Base-by-base conservation (phyloP, 2,888 invertebrate species). In the Melangyna quadrimaculata region DNA sequence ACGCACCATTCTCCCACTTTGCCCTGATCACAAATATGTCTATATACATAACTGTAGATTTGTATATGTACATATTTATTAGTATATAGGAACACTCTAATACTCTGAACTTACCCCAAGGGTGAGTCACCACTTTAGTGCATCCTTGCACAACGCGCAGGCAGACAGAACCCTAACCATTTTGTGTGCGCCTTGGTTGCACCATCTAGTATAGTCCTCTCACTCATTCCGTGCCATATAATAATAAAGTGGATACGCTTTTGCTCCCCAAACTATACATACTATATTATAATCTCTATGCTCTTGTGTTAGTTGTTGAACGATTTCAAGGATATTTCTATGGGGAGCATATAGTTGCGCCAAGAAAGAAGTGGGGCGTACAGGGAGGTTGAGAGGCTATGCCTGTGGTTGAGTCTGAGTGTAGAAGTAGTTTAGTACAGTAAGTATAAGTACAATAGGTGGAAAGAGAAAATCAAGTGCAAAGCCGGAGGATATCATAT, bases 121-220 rank as follows among this genome's bases (percentile, higher is more conserved):
- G 86, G 81, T 86, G 86, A 86, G 86, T 86, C 86, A 86, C 81
- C 69, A 70, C 61, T 81, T 73, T 61, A 75, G 40, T 72, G 63
- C 81, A 86, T 86, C 70, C 84, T 81, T 81, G 81, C 86, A 84
- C 84, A 81, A 81, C 81, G 86, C 86, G 81, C 86, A 80, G 81
- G 81, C 86, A 86, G 81, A 86, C 81, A 86, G 61, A 77, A 81
- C 77, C 81, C 86, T 67, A 74, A 69, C 77, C 69, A 77, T 72
- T 78, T 70, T 81, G 53, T 70, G 59, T 86, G 81, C 70, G 80
- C 73, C 77, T 51, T 12, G 24, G 7, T 27, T 51, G 51, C 24
- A 51, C 51, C 51, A 51, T 45, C 10, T 57, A n/a, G 1, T 59
- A 59, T 86, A 77, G 55, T 80, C 80, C 81, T 86, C 86, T 86